Base-by-base conservation (phyloP, 2,113 vertebrate species). In the Xiphophorus hellerii region DNA sequence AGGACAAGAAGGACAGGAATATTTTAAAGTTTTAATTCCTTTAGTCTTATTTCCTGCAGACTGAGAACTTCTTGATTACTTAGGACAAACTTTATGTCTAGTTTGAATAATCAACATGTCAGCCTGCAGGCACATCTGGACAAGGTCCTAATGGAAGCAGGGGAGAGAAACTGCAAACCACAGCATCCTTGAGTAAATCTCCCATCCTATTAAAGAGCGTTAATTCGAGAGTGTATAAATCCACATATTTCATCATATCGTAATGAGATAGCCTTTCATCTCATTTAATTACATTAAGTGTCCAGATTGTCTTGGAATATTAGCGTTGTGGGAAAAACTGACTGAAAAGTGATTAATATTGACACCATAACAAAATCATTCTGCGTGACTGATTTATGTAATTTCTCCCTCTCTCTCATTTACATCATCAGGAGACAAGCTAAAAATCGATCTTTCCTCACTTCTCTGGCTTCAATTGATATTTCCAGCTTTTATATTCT, bases 331-430 rank as follows among this genome's bases (percentile, higher is more conserved):
- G 22, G 79, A 64, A 77, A 83, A 83, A 84, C 6, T 89, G 81
- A 80, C 73, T 74, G 73, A 85, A 90, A 86, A 77, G 71, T 87
- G 62, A 90, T 91, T 84, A 81, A 84, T 81, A 85, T 81, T 78
- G 76, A 42, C 78, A 78, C 73, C 79, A 87, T 87, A 87, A 87
- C 61, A 37, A 77, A 84, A 42, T 73, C 44, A 31, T 74, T 69
- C 72, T 75, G 77, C 69, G 42, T 70, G 73, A 86, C 71, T 71
- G 81, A 85, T 88, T 85, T 73, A 77, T 87, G 67, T 83, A 76
- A 89, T 85, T 86, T 78, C 35, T 37, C 54, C 76, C 74, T 72
- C 13, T 9, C 75, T 88, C 73, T 80, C 85, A 81, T 84, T 87
- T 76, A 86, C 78, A 80, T 82, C 73, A 77, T 78, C 39, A 54